Conservation (phyloP, 2,797 vertebrate species). For the Miichthys miiuy region DNA sequence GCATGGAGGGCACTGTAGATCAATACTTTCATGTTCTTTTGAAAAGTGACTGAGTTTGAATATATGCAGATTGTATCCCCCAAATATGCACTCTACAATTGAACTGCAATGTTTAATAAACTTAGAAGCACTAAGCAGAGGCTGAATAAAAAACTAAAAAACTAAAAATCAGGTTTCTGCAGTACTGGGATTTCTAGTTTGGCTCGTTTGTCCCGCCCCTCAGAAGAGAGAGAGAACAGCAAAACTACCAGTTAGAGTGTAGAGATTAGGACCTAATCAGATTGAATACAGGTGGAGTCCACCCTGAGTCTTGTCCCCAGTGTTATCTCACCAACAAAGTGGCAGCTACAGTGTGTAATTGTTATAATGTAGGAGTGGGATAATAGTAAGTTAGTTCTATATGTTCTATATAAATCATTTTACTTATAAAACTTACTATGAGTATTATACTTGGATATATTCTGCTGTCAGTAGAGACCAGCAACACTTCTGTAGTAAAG, state of each 20-base stretch:
- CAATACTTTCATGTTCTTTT: background rate
- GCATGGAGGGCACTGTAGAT: background rate
- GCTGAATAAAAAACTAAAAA: background rate
- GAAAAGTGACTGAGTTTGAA: background rate
- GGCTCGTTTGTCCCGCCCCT: constrained; percentile 14
- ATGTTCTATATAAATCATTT: background rate
- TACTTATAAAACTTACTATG: background rate
- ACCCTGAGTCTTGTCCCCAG: background rate
- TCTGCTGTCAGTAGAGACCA: background rate
- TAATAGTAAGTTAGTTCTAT: background rate
- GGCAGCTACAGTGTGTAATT: background rate
- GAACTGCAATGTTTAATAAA: background rate
- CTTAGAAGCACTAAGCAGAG: background rate
- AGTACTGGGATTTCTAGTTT: constrained; percentile 31
- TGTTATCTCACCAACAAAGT: background rate
- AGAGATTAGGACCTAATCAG: background rate
- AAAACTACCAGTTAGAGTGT: background rate
- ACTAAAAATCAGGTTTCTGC: background rate
- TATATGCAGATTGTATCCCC: background rate
- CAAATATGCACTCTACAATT: background rate
- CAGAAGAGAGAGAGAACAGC: background rate
- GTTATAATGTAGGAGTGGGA: background rate
- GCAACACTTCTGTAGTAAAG: background rate
- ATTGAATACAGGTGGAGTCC: background rate
- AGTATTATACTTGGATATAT: background rate